Evolutionary conservation across 2,797 vertebrate species (phyloP), one percentile per base, ranked within the genome.

Genomic region (Spinibarbus caldwelli): DNA sequence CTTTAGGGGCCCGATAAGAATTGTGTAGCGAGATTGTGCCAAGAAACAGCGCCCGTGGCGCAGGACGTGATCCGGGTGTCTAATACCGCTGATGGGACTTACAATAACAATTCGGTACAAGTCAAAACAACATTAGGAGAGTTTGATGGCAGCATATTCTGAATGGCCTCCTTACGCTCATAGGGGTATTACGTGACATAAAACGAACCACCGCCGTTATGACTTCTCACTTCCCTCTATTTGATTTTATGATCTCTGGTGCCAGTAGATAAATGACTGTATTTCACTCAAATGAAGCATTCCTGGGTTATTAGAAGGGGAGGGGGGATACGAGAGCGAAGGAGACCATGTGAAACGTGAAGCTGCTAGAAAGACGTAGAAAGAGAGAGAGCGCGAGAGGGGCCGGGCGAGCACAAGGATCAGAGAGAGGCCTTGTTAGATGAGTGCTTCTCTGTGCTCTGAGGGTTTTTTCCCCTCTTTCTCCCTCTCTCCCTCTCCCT

Each of bases 401-500:
- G 77, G 67, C 72, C 8, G 80, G 76, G 72, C 76, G 73, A 82
- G 86, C 67, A 72, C 80, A 83, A 84, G 87, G 87, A 90, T 91
- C 87, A 88, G 87, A 90, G 88, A 82, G 66, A 78, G 88, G 87
- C 87, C 88, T 90, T 86, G 89, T 90, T 86, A 89, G 84, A 87
- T 85, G 88, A 87, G 86, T 85, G 85, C 73, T 88, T 76, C 84
- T 85, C 78, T 87, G 80, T 82, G 79, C 86, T 86, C 84, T 43
- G 75, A 78, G 70, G 62, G 66, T 70, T 84, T 86, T n/a, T 81
- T 76, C 19, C 29, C 43, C 36, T n/a, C n/a, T n/a, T n/a, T n/a
- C n/a, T n/a, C n/a, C n/a, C n/a, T n/a, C n/a, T n/a, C n/a, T n/a
- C n/a, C n/a, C n/a, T n/a, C n/a, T n/a, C n/a, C n/a, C n/a, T n/a